These are phyloP conservation scores for Mystacides longicornis DNA, from an alignment of 2,888 invertebrate species.

Conservation along the genomic window DNA sequence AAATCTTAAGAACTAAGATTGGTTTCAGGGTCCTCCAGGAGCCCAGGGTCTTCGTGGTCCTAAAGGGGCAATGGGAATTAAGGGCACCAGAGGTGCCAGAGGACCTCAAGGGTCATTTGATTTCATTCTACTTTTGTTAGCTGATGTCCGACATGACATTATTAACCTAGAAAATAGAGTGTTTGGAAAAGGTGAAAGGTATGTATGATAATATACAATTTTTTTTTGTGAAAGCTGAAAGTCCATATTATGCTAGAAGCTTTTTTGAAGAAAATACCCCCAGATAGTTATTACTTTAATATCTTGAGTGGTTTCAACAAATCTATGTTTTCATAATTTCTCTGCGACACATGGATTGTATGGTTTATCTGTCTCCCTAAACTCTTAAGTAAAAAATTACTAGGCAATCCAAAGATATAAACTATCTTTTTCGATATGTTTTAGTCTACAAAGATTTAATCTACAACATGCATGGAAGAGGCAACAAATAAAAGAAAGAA, in stretches of 20 bases:
- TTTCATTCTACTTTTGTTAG: conserved; percentile 54
- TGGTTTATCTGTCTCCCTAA: too few species aligned
- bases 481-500: conserved; percentile 47
- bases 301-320: too few species aligned
- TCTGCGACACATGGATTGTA: too few species aligned
- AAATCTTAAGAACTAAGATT: neutral
- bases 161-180: conserved; percentile 53
- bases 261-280: too few species aligned
- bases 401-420: too few species aligned
- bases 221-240: too few species aligned
- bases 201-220: too few species aligned
- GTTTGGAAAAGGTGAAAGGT: conserved; percentile 50
- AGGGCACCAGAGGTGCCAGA: conserved; percentile 51
- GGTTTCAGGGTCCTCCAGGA: conserved; percentile 52
- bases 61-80: conserved; percentile 52
- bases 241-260: too few species aligned
- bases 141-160: conserved; percentile 57
- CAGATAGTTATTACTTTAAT: too few species aligned
- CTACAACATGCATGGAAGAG: conserved; percentile 50
- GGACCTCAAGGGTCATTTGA: conserved; percentile 58
- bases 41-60: conserved; percentile 53
- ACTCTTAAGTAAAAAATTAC: too few species aligned
- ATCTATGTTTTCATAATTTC: too few species aligned
- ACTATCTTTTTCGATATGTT: neutral
- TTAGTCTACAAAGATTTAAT: conserved; percentile 54